Evolutionary conservation across 1,140 invertebrate genomes (phyloP).

Genomic region (Drosophila lacertosa): DNA sequence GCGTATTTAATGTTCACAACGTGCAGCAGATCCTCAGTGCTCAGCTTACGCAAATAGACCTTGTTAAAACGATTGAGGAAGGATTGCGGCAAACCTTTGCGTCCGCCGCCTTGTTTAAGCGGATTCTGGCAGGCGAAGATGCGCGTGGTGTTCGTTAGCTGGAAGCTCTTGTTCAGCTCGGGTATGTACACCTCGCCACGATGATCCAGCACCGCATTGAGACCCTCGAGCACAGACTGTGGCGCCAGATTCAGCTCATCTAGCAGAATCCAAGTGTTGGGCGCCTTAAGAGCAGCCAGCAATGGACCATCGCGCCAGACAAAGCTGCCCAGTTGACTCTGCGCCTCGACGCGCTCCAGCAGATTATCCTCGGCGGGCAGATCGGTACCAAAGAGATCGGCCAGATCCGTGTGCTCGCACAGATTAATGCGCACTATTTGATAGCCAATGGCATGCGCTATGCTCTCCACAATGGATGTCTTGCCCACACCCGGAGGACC

Average conservation of each 20-base stretch:
- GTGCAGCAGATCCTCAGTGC: constrained; percentile 89
- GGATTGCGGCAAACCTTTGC: constrained; percentile 97
- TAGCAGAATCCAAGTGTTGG: constrained; percentile 96
- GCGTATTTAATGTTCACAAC: constrained; percentile 75
- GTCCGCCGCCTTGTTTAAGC: constrained; percentile 96
- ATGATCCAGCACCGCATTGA: constrained; percentile 99
- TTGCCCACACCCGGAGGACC: constrained; percentile 99
- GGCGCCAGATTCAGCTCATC: constrained; percentile 99
- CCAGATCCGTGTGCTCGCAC: constrained; percentile 99
- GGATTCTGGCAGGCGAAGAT: constrained; percentile 99
- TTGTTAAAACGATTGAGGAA: constrained; percentile 99
- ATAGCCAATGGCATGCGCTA: constrained; percentile 94
- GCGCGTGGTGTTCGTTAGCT: constrained; percentile 90
- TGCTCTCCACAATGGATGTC: constrained; percentile 96
- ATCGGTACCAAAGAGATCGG: constrained; percentile 99
- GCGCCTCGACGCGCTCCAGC: constrained; percentile 31
- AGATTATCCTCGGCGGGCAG: constrained; percentile 94
- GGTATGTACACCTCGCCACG: constrained; percentile 97
- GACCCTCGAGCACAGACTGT: constrained; percentile 98
- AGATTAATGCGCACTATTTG: constrained; percentile 96
- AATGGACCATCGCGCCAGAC: constrained; percentile 98
- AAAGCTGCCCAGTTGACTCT: constrained; percentile 90
- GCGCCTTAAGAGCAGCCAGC: constrained; percentile 94
- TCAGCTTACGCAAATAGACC: constrained; percentile 94
- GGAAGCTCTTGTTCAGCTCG: constrained; percentile 95